Evolutionary conservation across 2,113 vertebrate genomes (phyloP), one percentile per base, ranked within the genome.

Genomic region (Parus major): DNA sequence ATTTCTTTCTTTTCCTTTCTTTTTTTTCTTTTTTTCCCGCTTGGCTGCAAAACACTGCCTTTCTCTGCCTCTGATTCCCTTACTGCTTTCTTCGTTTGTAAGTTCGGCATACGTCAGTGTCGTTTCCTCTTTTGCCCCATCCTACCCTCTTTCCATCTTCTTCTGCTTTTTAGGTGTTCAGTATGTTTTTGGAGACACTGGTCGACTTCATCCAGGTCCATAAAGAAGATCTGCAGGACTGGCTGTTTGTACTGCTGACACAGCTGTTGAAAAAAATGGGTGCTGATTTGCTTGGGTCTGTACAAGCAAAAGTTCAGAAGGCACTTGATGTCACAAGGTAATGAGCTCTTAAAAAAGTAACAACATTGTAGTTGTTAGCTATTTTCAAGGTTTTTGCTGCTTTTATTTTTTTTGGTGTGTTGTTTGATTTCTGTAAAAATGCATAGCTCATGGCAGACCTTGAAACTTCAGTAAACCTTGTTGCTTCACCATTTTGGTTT

Each of bases 261-360:
- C 99, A 99, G 92, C 98, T 99, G 31, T 97, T 99, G 93, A 99
- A 99, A 98, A 99, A 99, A 98, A 99, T 99, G 99, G 99, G 99
- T 65, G 99, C 99, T 6, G 99, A 99, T 97, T 98, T 99, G 95
- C 98, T 99, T 89, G 99, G 99, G 39, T 99, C 99, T 17, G 99
- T 99, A 50, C 99, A 99, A 97, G 99, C 99, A 96, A 99, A 99
- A 98, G 99, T 99, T 93, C 99, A 99, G 97, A 99, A 98, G 97
- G 99, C 99, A 28, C 98, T 99, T 64, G 99, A 99, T 94, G 87
- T 99, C 95, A 99, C 99, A 81, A 99, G 99, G 99, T 99, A 98
- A 97, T 61, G 23, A 63, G 69, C 93, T 92, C 19, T 42, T 56
- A 6, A 47, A 59, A 28, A 68, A 33, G 22, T 42, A 49, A 20